Evolutionary conservation across 2,888 invertebrate species (phyloP), one percentile per base, ranked within the genome.

Genomic region (Malacosoma neustria): DNA sequence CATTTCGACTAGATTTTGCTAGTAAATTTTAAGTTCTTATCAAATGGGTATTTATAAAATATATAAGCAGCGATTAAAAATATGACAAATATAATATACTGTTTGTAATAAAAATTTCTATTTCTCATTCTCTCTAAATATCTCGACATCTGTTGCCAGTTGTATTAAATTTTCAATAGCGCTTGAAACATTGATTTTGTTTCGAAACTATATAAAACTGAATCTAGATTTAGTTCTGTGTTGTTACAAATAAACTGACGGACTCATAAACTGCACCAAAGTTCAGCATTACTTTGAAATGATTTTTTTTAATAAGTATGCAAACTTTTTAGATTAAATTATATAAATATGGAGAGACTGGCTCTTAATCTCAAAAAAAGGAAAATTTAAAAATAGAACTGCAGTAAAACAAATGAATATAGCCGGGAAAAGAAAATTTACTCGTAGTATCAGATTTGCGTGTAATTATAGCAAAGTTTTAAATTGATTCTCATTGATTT

Each of bases 121-220:
- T 9, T 7, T 7, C 22, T 6, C 22, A 22, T 38, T 46, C 48
- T 52, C 54, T 44, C 46, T 29, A 51, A 56, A 51, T 44, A 43
- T 47, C 44, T 49, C 36, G 39, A 35, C 60, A 57, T 55, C 52
- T 59, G 61, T 41, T 48, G 47, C 51, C 51, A 45, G 43, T 45
- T 40, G 46, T 34, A 43, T 35, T 32, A 48, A 36, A 45, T 39
- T 49, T 50, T 44, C 39, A 45, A 49, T 50, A 43, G 36, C 44
- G 48, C 49, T 9, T 48, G 50, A 51, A 48, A 55, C 38, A 37
- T 36, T 41, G 40, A 49, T 56, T 59, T 53, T 44, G 49, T 56
- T 54, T 44, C 37, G 40, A 51, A 51, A 54, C 35, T 36, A 42
- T 45, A 42, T 46, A 45, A 51, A 45, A 60, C 51, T 43, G 30